Evolutionary conservation across 2,797 vertebrate genomes (phyloP).

Genomic region (Podarcis lilfordi): DNA sequence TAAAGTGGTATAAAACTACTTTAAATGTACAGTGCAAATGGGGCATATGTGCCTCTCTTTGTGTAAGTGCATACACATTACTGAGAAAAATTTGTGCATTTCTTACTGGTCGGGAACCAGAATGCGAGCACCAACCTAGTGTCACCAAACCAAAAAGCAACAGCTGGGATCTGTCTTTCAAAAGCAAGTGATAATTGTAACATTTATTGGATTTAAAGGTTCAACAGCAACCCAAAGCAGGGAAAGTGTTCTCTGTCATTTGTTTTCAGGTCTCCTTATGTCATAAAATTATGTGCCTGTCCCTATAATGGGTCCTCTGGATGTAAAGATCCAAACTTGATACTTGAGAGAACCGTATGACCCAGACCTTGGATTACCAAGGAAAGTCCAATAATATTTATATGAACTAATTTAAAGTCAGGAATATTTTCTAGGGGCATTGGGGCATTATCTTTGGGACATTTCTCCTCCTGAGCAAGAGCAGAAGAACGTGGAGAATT

Average conservation of each 20-base stretch:
- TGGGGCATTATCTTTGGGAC: not conserved
- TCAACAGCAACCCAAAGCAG: not conserved
- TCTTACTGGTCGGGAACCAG: not conserved
- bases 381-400: not conserved
- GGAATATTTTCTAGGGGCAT: not conserved
- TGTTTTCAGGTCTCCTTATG: not conserved
- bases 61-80: not conserved
- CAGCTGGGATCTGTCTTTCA: not conserved
- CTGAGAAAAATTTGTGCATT: not conserved
- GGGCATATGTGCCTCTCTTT: not conserved
- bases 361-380: not conserved
- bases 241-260: not conserved
- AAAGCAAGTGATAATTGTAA: not conserved
- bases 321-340: not conserved
- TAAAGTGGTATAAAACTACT: no score
- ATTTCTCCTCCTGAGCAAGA: not conserved
- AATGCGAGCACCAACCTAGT: not conserved
- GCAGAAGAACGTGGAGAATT: not conserved
- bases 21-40: no score
- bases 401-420: not conserved
- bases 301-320: not conserved
- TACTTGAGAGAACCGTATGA: not conserved
- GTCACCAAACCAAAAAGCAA: not conserved
- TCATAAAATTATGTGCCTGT: not conserved
- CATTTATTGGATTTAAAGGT: not conserved